Base-by-base conservation (phyloP, 2,797 vertebrate species). In the Parotocinclus haroldoi region DNA sequence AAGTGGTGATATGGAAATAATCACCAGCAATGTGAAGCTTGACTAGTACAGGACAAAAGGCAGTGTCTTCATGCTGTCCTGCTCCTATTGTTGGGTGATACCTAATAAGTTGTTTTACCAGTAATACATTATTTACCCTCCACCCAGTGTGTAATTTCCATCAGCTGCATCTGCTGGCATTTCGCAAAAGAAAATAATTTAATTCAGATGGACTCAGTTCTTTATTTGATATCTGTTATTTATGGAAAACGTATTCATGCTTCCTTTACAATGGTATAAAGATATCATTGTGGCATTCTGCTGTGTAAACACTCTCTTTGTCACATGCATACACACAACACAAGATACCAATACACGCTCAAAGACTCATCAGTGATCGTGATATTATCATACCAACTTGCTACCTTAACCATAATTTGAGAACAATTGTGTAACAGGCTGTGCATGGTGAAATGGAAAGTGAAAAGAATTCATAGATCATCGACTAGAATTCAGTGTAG, bases 21-120 rank as follows among this genome's bases (percentile, higher is more conserved):
- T 88, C 87, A 87, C 27, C 27, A 82, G 79, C 79, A 77, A 83
- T 83, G 76, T 79, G 78, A 82, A 68, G 76, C 78, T 83, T 82
- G 80, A 39, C 19, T 55, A 27, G 42, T 39, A 55, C 18, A 57
- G 39, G 63, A 79, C 45, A 63, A 63, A n/a, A 80, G 72, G 68
- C 70, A 50, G 54, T 61, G 71, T 73, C 74, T 76, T 71, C 60
- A 69, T 79, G 78, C 69, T 73, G 73, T 75, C 60, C 72, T 68
- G 75, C 56, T 57, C 9, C 75, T 74, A 58, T 73, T 84, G 80
- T 79, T 82, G 79, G 70, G 70, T 59, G 64, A 55, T 63, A 68
- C 40, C 18, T 36, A 78, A 80, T 67, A 67, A 72, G 78, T 70
- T 70, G 77, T 70, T 78, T 76, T 61, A 51, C 27, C 74, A 78